phyloP scores from a whole-genome alignment of 2,113 vertebrate genomes.

The Silurus glanis region DNA sequence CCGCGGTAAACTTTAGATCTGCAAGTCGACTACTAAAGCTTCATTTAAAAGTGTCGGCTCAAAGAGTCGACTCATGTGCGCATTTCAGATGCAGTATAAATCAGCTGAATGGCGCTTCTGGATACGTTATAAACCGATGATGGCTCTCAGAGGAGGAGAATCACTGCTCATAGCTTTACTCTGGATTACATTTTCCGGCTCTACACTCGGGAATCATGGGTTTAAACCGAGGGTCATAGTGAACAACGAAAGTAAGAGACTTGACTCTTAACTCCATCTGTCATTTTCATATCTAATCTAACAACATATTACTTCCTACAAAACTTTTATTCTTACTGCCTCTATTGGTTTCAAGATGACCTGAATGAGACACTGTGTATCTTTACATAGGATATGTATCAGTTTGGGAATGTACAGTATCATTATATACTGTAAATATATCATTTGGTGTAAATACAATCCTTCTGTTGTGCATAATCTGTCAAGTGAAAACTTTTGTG shows the following conservation, averaged over 20 bases:
- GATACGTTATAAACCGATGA: not conserved
- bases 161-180: not conserved
- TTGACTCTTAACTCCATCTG: too few relatives aligned
- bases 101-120: not conserved
- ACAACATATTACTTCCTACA: not conserved
- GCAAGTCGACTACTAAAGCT: too few relatives aligned
- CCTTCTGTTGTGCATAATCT: not conserved
- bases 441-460: not conserved
- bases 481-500: too few relatives aligned
- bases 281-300: not conserved
- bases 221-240: not conserved
- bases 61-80: not conserved
- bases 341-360: not conserved
- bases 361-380: too few relatives aligned
- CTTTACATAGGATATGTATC: not conserved
- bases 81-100: not conserved
- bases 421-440: not conserved
- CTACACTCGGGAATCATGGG: not conserved
- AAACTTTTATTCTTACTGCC: not conserved
- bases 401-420: not conserved
- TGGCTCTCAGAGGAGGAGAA: not conserved
- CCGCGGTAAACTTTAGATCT: too few relatives aligned
- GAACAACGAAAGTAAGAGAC: constrained; percentile 1
- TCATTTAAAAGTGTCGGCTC: not conserved
- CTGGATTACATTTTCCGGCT: not conserved